Evolutionary conservation across 2,797 vertebrate species (phyloP).

Genomic region (Sebastes jordani): DNA sequence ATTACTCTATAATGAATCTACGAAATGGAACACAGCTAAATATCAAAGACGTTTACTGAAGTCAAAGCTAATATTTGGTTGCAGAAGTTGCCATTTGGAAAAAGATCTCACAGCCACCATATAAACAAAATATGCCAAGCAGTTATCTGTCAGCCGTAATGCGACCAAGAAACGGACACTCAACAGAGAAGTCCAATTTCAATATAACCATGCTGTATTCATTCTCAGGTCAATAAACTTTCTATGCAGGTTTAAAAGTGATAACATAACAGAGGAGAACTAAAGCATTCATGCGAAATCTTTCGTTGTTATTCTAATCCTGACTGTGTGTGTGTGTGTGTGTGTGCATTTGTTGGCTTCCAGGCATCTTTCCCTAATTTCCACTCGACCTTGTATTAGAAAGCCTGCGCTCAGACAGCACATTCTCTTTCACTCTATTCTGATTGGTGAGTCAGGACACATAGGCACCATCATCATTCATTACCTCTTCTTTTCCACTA

Average conservation of each 20-base stretch:
- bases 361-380: background rate
- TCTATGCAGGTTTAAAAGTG: background rate
- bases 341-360: slow-evolving; percentile 8
- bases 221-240: slow-evolving; percentile 3
- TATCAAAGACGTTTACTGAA: background rate
- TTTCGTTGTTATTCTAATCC: background rate
- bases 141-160: background rate
- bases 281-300: slow-evolving; percentile 15
- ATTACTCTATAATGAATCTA: background rate
- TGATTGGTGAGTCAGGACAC: slow-evolving; percentile 54
- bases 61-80: background rate
- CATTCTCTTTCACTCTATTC: slow-evolving; percentile 1
- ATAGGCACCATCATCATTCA: slow-evolving; percentile 50
- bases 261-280: slow-evolving; percentile 3
- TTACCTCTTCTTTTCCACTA: slow-evolving; percentile 68
- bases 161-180: background rate
- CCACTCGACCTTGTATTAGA: background rate
- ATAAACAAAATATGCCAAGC: background rate
- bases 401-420: background rate
- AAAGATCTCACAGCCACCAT: background rate
- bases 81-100: too few relatives aligned
- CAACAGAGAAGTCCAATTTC: background rate
- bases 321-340: background rate
- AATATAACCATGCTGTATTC: background rate
- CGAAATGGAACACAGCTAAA: background rate